phyloP scores from a whole-genome alignment of 2,888 invertebrate species.

The Lithophane semibrunnea region DNA sequence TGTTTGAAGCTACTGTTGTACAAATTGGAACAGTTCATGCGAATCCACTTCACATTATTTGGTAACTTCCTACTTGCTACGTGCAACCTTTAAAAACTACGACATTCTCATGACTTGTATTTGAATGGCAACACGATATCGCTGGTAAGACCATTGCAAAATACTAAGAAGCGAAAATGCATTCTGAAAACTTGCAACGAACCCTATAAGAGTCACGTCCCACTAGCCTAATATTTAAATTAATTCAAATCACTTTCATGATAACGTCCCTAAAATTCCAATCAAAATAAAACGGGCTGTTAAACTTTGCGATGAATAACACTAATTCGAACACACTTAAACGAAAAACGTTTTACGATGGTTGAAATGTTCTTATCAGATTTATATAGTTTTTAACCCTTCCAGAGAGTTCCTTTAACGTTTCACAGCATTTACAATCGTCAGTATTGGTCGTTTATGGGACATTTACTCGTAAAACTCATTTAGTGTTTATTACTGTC shows the following conservation, averaged over 20 bases:
- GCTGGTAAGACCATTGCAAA: constrained; percentile 7
- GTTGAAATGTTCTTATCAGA: constrained; percentile 42
- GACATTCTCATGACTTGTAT: constrained; percentile 37
- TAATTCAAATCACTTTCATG: constrained; percentile 13
- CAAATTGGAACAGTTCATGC: constrained; percentile 1
- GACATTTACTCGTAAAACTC: constrained; percentile 62
- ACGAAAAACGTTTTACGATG: constrained; percentile 61
- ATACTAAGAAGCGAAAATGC: constrained; percentile 23
- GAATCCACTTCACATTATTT: constrained; percentile 14
- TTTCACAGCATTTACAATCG: constrained; percentile 60
- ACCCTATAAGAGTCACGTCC: background rate
- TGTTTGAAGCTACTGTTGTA: background rate
- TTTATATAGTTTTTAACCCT: constrained; percentile 61
- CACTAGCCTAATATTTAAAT: background rate
- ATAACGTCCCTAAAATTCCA: constrained; percentile 46
- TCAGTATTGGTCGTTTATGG: constrained; percentile 59
- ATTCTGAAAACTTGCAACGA: constrained; percentile 4
- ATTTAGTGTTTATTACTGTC: constrained; percentile 60
- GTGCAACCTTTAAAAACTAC: constrained; percentile 38
- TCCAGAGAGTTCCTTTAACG: constrained; percentile 47
- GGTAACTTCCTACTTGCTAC: constrained; percentile 27
- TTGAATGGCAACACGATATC: constrained; percentile 22
- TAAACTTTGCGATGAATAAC: constrained; percentile 38
- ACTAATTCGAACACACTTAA: constrained; percentile 61
- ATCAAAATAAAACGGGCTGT: constrained; percentile 58